Conservation (phyloP, 2,797 vertebrate species). For the Hipposideros larvatus region DNA sequence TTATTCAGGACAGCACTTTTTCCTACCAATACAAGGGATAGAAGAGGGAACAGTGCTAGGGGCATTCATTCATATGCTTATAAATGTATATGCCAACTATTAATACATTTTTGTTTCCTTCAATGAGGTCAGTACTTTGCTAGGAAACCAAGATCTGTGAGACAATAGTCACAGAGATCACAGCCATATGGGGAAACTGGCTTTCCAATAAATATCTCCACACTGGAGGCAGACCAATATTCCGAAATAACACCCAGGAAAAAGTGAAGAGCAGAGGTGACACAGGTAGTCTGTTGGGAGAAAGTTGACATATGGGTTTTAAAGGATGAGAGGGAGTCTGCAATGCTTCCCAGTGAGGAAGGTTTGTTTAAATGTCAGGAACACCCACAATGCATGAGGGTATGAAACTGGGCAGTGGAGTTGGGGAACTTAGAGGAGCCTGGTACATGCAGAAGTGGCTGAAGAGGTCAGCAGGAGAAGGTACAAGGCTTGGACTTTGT, state of each 20-base stretch:
- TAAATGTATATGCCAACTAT: not conserved
- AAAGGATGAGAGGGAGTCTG: not conserved
- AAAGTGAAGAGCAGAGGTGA: not conserved
- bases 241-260: not conserved
- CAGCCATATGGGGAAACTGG: not conserved
- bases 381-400: not conserved
- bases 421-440: not conserved
- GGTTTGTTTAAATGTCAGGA: not conserved
- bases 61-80: not conserved
- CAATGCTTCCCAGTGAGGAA: not conserved
- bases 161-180: not conserved
- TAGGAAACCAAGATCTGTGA: not conserved
- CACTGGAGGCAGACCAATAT: not conserved
- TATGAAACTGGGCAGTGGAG: accelerated
- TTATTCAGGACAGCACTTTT: not conserved
- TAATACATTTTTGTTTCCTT: not conserved
- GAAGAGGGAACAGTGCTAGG: not conserved
- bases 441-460: not conserved
- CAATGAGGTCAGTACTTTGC: not conserved
- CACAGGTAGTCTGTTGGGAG: not conserved
- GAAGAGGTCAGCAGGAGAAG: not conserved
- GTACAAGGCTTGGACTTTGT: not conserved
- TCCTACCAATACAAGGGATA: not conserved
- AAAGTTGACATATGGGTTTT: not conserved
- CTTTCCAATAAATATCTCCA: not conserved